Conservation (phyloP, 1,140 invertebrate genomes). For the Drosophila melanogaster region Release_6_plus_ISO1_MT NT_033777.3:20900001-20900500, state of each 20-base stretch:
- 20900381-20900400: slow-evolving; percentile 25
- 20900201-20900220: slow-evolving; percentile 17
- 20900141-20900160: no score
- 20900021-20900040: no score
- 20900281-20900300: slow-evolving; percentile 14
- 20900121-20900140: background rate
- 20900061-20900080: no score
- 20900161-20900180: background rate
- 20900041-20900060: no score
- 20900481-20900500: slow-evolving; percentile 2
- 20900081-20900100: no score
- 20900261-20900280: slow-evolving; percentile 39
- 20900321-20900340: slow-evolving; percentile 46
- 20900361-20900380: slow-evolving; percentile 37
- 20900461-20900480: slow-evolving; percentile 80
- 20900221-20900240: slow-evolving; percentile 55
- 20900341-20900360: slow-evolving; percentile 31
- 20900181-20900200: background rate
- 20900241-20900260: slow-evolving; percentile 14
- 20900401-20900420: slow-evolving; percentile 65
- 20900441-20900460: slow-evolving; percentile 61
- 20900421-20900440: slow-evolving; percentile 48
- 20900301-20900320: slow-evolving; percentile 7
- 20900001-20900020: no score
- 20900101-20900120: background rate